Percentiles rank a stretch among this genome's conserved stretches.
phyloP scores from a whole-genome alignment of 1,140 invertebrate species.

The Trypoxylus dichotomus region DNA sequence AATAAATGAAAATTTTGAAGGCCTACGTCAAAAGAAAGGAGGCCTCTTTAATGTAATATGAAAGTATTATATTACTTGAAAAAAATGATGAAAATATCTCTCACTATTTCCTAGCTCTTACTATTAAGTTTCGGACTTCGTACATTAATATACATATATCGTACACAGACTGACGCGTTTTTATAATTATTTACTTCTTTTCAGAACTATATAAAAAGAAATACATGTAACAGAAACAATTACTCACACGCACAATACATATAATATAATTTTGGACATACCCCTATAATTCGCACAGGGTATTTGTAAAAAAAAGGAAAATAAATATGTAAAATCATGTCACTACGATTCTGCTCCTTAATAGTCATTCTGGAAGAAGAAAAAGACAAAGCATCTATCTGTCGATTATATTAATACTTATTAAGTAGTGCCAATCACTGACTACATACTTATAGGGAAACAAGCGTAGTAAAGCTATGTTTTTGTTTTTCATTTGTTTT shows the following conservation, averaged over 20 bases:
- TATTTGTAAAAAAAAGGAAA: not conserved
- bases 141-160: not conserved
- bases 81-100: not conserved
- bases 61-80: not conserved
- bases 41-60: slow-evolving; percentile 2
- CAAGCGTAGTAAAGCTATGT: too few species aligned
- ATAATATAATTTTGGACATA: not conserved
- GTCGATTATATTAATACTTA: too few species aligned
- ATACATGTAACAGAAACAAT: not conserved
- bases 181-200: not conserved
- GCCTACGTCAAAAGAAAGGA: not conserved
- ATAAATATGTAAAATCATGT: not conserved
- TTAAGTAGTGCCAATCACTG: too few species aligned
- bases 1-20: slow-evolving; percentile 2
- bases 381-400: too few species aligned
- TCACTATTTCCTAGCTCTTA: not conserved
- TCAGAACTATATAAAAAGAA: not conserved
- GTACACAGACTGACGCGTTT: not conserved
- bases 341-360: not conserved
- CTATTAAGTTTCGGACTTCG: not conserved
- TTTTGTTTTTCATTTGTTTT: too few species aligned
- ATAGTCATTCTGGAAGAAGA: too few species aligned
- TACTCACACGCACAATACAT: not conserved
- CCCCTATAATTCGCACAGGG: not conserved
- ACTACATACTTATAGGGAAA: too few species aligned